Evolutionary conservation across 2,888 invertebrate genomes (phyloP).

Genomic region (Parnassius mnemosyne): DNA sequence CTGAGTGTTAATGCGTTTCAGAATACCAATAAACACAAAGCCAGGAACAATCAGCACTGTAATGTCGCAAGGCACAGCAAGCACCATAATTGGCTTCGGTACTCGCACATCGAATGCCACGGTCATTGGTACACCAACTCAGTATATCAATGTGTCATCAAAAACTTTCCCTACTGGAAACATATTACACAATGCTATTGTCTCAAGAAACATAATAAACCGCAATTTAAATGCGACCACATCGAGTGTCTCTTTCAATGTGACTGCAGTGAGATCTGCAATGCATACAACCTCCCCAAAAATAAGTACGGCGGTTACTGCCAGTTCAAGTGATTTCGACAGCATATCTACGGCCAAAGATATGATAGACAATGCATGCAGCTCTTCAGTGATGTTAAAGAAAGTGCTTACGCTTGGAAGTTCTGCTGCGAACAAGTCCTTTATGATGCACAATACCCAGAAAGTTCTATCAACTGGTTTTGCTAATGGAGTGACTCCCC

Average conservation of each 20-base stretch:
- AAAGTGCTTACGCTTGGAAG: constrained; percentile 75
- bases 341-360: constrained; percentile 73
- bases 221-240: constrained; percentile 50
- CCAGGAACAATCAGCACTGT: constrained; percentile 71
- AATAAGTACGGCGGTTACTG: constrained; percentile 56
- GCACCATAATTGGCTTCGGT: constrained; percentile 72
- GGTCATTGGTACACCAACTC: constrained; percentile 62
- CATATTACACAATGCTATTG: constrained; percentile 75
- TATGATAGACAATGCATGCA: constrained; percentile 76
- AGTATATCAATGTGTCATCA: constrained; percentile 72
- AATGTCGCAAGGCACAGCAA: constrained; percentile 74
- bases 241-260: constrained; percentile 63
- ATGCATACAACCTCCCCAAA: constrained; percentile 61
- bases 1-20: constrained; percentile 38
- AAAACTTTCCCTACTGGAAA: constrained; percentile 76
- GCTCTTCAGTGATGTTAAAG: constrained; percentile 76
- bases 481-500: constrained; percentile 67
- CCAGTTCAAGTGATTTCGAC: constrained; percentile 60
- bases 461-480: constrained; percentile 73
- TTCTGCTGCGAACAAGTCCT: constrained; percentile 68
- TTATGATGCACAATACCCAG: constrained; percentile 77
- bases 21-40: constrained; percentile 71
- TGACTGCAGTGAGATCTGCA: constrained; percentile 59
- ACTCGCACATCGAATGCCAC: constrained; percentile 64
- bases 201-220: constrained; percentile 71